Base-by-base conservation (phyloP, 1,140 invertebrate species). In the Augochlora pura region DNA sequence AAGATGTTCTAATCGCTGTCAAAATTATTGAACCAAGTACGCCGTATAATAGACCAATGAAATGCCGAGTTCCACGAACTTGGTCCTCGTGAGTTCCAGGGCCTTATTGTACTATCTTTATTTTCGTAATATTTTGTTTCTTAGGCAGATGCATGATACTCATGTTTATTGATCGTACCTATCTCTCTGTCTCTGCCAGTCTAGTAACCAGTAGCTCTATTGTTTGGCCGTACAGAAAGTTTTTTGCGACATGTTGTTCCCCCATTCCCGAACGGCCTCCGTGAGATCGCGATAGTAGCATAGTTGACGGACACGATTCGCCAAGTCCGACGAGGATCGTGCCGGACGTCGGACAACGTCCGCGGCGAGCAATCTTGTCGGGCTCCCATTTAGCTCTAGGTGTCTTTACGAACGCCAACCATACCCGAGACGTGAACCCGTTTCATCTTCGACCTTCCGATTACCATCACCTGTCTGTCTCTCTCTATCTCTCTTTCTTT, bases 151-250 rank as follows among this genome's bases (percentile, higher is more conserved):
- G 75, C 75, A 77, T 77, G 75, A 72, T 0, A 78, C 23, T 78
- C 67, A 25, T 78, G 76, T 72, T 72, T 72, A 57, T 72, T 78
- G 87, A 67, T 87, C 84, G 86, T 89, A 38, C 87, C 77, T 89
- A 82, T 88, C 72, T 84, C 71, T 87, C 60, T 88, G 82, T 80
- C 79, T 84, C 70, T 81, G 81, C 83, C 87, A 75, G 68, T 83
- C 49, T 86, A 88, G 88, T 86, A 86, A 88, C 86, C 27, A 84
- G 87, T 90, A 89, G 88, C 75, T 75, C 32, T 62, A 57, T 52
- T 52, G 62, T 74, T 78, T 80, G 54, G 70, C 63, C 67, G 78
- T 84, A 57, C 71, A 69, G 78, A 85, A 68, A 75, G 52, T 84
- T 57, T n/a, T 74, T 57, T 80, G 70, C 81, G 77, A 80, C 54